Evolutionary conservation across 2,113 vertebrate genomes (phyloP).

Genomic region (Noturus placidus): DNA sequence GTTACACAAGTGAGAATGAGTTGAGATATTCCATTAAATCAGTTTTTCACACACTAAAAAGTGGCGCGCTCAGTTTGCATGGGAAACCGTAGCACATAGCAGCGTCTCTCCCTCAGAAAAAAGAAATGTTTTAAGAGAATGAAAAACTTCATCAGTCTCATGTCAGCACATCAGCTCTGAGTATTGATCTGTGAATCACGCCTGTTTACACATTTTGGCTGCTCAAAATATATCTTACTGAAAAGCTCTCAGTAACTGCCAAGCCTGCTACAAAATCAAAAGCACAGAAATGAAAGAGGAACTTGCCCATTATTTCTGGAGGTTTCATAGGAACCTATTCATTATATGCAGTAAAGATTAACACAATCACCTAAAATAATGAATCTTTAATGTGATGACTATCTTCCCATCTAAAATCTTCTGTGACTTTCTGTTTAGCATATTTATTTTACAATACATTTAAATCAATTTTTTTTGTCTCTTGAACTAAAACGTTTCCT

Average conservation of each 20-base stretch:
- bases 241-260: conserved; percentile 34
- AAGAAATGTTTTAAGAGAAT: conserved; percentile 27
- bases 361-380: neutral
- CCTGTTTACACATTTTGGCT: conserved; percentile 48
- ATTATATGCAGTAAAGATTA: neutral
- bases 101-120: conserved; percentile 12
- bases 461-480: neutral
- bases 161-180: conserved; percentile 31
- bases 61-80: conserved; percentile 23
- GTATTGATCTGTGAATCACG: conserved; percentile 51
- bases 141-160: conserved; percentile 39
- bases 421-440: neutral
- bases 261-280: conserved; percentile 31
- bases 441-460: neutral
- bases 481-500: neutral
- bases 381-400: neutral
- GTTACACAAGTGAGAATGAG: conserved; percentile 27
- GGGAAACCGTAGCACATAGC: conserved; percentile 30
- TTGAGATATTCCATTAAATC: conserved; percentile 26
- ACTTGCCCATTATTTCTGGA: conserved; percentile 16
- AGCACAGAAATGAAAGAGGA: neutral
- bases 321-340: neutral
- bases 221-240: conserved; percentile 41
- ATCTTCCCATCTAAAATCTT: neutral
- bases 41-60: conserved; percentile 18